phyloP scores from a whole-genome alignment of 2,797 vertebrate genomes.

The Poecile montanus region DNA sequence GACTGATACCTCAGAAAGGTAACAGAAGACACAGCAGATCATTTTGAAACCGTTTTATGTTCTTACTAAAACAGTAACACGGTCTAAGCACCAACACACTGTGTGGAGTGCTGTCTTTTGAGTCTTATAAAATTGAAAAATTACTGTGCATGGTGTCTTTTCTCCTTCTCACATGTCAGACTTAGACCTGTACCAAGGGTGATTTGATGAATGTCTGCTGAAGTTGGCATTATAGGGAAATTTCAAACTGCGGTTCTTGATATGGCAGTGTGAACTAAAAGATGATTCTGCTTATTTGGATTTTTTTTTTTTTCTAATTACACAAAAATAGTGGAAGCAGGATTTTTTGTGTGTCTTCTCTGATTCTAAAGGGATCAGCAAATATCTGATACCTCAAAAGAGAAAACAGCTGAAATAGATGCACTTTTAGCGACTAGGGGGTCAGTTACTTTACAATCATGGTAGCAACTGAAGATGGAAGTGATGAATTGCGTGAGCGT shows the following conservation, averaged over 20 bases:
- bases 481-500: not conserved
- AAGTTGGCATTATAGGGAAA: not conserved
- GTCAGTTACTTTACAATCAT: not conserved
- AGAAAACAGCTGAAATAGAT: not conserved
- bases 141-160: not conserved
- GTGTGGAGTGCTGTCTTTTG: not conserved
- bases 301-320: not conserved
- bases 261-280: not conserved
- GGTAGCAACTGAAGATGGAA: not conserved
- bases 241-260: not conserved
- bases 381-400: not conserved
- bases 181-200: not conserved
- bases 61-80: not conserved
- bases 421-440: not conserved
- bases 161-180: not conserved
- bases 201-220: not conserved
- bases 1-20: not conserved
- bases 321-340: not conserved
- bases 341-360: not conserved
- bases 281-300: not conserved
- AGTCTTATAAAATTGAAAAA: not conserved
- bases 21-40: not conserved
- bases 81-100: not conserved
- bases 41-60: not conserved
- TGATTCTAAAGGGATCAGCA: not conserved